phyloP scores from a whole-genome alignment of 92 coral and sea anemone species.

The Paragorgia papillata region DNA sequence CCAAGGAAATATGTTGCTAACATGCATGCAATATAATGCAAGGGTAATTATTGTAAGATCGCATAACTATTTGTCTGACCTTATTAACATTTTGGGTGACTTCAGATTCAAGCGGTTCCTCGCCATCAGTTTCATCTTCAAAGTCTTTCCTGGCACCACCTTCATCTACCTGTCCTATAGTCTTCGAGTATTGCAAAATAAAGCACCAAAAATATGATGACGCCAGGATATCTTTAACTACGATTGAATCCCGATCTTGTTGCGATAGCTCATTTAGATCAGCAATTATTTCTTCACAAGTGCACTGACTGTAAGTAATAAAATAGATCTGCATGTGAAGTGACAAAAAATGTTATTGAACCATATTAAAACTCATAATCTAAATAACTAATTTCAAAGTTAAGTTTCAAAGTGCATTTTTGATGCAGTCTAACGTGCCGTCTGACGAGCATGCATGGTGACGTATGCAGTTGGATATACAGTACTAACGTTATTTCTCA shows the following conservation, averaged over 20 bases:
- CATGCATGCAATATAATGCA: background rate
- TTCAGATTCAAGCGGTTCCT: conserved; percentile 28
- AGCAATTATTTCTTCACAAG: conserved; percentile 20
- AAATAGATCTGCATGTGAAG: no score
- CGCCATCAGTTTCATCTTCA: conserved; percentile 49
- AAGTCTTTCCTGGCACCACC: conserved; percentile 41
- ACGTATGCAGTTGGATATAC: no score
- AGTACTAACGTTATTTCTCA: no score
- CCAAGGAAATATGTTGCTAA: no score
- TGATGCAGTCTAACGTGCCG: no score
- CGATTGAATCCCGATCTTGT: conserved; percentile 5
- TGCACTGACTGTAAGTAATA: conserved; percentile 2
- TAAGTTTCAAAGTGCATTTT: no score
- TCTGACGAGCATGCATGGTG: no score
- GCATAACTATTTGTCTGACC: background rate
- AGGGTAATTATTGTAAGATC: no score
- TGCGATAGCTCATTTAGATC: background rate
- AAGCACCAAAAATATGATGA: conserved; percentile 30
- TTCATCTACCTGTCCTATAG: background rate
- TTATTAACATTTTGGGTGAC: background rate
- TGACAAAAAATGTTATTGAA: no score
- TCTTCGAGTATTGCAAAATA: conserved; percentile 12
- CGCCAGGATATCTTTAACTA: conserved; percentile 17
- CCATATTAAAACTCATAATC: no score
- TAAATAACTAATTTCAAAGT: no score